Conservation (phyloP, 2,888 invertebrate genomes). For the Polydrusus pterygomalis region DNA sequence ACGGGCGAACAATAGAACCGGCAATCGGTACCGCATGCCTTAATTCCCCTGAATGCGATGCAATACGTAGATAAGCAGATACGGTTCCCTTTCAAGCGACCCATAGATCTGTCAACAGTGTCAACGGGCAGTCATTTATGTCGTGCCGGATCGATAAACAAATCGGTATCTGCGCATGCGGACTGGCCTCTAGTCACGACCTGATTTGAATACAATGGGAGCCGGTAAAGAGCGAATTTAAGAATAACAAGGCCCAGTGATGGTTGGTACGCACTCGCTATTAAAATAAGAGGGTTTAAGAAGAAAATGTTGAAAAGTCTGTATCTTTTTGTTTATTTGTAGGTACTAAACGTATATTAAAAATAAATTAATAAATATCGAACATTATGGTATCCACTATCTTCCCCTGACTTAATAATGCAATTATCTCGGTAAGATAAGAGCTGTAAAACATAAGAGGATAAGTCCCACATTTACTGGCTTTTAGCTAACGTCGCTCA, state of each 20-base stretch:
- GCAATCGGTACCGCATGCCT: constrained; percentile 47
- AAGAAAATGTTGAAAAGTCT: no score
- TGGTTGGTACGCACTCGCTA: neutral
- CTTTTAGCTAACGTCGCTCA: constrained; percentile 11
- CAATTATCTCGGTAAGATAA: constrained; percentile 26
- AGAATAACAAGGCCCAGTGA: neutral
- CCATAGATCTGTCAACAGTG: constrained; percentile 67
- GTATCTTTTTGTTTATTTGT: no score
- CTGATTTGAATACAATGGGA: constrained; percentile 72
- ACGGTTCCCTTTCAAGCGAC: constrained; percentile 66
- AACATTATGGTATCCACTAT: constrained; percentile 16
- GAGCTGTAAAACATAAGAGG: constrained; percentile 26
- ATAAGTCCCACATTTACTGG: constrained; percentile 14
- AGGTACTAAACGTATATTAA: no score
- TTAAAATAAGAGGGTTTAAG: no score
- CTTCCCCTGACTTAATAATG: constrained; percentile 25
- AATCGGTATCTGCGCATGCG: constrained; percentile 71
- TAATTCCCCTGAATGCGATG: constrained; percentile 60
- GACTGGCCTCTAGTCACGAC: constrained; percentile 67
- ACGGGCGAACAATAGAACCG: constrained; percentile 48
- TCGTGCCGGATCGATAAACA: constrained; percentile 69
- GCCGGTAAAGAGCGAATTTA: constrained; percentile 45
- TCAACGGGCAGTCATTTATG: constrained; percentile 71
- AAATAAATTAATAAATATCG: neutral
- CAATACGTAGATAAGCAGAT: constrained; percentile 65